Evolutionary conservation across 92 coral and sea anemone species (phyloP), one percentile per base, ranked within the genome.

Genomic region (Porites lobata): DNA sequence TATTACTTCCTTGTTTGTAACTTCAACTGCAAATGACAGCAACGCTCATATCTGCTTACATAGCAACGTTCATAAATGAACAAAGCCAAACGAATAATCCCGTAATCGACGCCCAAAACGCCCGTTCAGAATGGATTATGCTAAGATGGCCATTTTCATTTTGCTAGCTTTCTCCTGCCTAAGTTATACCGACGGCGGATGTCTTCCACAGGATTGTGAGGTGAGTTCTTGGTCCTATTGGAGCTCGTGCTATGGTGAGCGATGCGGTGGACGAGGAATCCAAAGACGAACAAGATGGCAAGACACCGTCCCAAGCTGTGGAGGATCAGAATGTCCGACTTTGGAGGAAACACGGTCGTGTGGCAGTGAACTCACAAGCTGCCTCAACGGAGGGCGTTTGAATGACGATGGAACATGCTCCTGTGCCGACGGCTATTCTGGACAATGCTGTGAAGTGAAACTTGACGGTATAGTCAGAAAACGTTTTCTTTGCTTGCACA

Each of bases 181-280:
- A 14, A 20, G 32, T 29, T 29, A 29, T 13, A 4, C 72, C 6
- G 58, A 64, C 17, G 73, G 61, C 14, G 21, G 75, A 11, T 80
- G 75, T 9, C 8, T 38, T 6, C 38, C 32, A 7, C 50, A 6
- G 26, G 20, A 22, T 17, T 51, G 72, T 7, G 3, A 64, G 47
- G 72, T 65, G 19, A 79, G 50, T 64, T 67, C 75, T 21, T 80
- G 84, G 84, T 22, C 84, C 11, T 14, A 18, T 5, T 79, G 84
- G 84, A 65, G 74, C 21, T 51, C 50, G 13, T 79, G 84, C 72
- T 65, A 21, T 52, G 65, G 65, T 20, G 58, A 13, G 1, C 18
- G 1, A 64, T 67, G 75, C 15, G 75, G 65, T 22, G 22, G 29
- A 12, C 65, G 9, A 24, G 85, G 85, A 0, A 52, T 18, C 0